Evolutionary conservation across 2,797 vertebrate genomes (phyloP).

Genomic region (Hippopotamyrus pictus): DNA sequence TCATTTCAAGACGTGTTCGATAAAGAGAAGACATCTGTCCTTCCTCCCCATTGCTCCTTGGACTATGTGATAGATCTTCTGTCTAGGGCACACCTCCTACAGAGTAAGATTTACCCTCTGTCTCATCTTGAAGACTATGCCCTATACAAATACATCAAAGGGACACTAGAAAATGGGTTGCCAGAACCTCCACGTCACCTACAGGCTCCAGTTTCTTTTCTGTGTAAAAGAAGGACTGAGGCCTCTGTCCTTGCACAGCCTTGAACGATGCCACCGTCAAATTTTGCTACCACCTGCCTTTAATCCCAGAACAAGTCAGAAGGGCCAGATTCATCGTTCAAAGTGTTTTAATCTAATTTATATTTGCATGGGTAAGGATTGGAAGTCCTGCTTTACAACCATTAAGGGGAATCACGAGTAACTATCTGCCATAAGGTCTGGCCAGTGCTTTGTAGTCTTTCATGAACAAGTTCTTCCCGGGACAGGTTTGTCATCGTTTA

Average conservation of each 20-base stretch:
- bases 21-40: background rate
- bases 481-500: background rate
- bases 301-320: background rate
- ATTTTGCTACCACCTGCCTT: background rate
- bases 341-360: background rate
- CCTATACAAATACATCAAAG: background rate
- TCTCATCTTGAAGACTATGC: background rate
- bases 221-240: background rate
- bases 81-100: background rate
- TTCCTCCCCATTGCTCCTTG: background rate
- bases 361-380: background rate
- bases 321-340: background rate
- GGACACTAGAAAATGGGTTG: background rate
- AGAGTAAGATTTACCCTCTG: background rate
- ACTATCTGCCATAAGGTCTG: background rate
- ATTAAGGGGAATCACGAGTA: background rate
- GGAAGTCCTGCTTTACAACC: background rate
- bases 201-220: background rate
- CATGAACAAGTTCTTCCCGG: background rate
- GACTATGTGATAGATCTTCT: background rate
- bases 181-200: background rate
- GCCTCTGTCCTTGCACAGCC: background rate
- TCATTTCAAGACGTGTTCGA: background rate
- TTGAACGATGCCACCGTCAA: background rate
- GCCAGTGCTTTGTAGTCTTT: background rate